Percentiles rank a stretch among this genome's conserved stretches.
Evolutionary conservation across 2,888 invertebrate species (phyloP).

Genomic region (Tridacna crocea): DNA sequence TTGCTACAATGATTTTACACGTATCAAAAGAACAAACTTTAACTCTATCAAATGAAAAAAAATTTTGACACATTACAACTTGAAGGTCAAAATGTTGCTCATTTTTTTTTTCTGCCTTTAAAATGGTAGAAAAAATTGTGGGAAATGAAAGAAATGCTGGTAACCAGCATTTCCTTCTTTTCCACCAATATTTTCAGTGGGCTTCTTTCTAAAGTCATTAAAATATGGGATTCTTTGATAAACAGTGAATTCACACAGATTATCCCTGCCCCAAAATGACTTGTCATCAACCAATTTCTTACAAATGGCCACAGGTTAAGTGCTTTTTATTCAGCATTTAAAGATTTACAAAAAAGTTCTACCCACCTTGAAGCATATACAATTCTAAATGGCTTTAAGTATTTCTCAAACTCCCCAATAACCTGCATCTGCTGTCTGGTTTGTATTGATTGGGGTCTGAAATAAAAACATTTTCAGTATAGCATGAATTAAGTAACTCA

Average conservation of each 20-base stretch:
- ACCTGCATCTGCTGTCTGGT: constrained; percentile 92
- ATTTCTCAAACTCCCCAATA: constrained; percentile 92
- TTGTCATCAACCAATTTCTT: background rate
- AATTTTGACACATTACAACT: too few relatives aligned
- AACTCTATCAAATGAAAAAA: too few relatives aligned
- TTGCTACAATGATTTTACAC: too few relatives aligned
- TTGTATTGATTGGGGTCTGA: constrained; percentile 91
- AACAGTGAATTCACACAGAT: background rate
- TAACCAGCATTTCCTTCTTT: background rate
- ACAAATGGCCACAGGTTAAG: background rate
- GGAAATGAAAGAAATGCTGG: background rate
- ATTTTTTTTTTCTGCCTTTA: too few relatives aligned
- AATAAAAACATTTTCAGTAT: constrained; percentile 29
- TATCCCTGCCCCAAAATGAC: background rate
- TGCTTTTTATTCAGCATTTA: too few relatives aligned
- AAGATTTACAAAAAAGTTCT: constrained; percentile 63
- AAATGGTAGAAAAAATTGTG: too few relatives aligned
- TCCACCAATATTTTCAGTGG: background rate
- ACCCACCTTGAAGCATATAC: constrained; percentile 90
- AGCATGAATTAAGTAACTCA: too few relatives aligned
- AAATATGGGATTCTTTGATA: background rate
- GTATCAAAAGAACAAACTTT: too few relatives aligned
- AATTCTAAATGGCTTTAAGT: constrained; percentile 89
- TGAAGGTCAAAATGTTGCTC: too few relatives aligned
- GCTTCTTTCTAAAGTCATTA: too few relatives aligned